Conservation (phyloP, 2,797 vertebrate species). For the Acestrorhynchus altus region DNA sequence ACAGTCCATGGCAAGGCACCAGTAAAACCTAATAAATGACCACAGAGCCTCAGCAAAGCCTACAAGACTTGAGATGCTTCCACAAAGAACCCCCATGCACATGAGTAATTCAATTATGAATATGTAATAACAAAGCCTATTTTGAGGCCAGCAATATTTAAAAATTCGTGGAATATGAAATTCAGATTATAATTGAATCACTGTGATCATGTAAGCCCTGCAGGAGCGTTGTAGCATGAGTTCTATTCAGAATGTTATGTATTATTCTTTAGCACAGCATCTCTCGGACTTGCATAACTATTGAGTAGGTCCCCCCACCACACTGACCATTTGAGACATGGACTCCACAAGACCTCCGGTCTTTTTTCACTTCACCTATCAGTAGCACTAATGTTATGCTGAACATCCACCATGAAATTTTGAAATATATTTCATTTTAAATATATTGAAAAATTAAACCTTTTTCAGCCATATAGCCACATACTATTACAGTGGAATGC, state of each 20-base stretch:
- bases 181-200: neutral
- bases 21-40: slow-evolving; percentile 5
- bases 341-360: no score
- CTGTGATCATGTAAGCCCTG: neutral
- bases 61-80: slow-evolving; percentile 5
- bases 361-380: no score
- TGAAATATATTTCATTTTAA: no score
- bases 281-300: no score
- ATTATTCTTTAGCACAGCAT: neutral
- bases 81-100: neutral
- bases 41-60: slow-evolving; percentile 22
- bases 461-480: no score
- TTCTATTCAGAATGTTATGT: neutral
- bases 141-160: slow-evolving; percentile 2
- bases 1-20: slow-evolving; percentile 12
- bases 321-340: no score
- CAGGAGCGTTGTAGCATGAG: neutral
- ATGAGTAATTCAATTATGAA: slow-evolving; percentile 35
- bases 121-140: slow-evolving; percentile 4
- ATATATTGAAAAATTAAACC: no score
- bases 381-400: no score
- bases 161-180: neutral
- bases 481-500: no score
- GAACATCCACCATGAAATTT: no score
- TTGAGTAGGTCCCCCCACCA: no score